Percentiles rank a stretch among this genome's conserved stretches.
These are phyloP conservation scores for Drosophila paranaensis DNA, from an alignment of 2,888 invertebrate genomes.

Conservation along the genomic window DNA sequence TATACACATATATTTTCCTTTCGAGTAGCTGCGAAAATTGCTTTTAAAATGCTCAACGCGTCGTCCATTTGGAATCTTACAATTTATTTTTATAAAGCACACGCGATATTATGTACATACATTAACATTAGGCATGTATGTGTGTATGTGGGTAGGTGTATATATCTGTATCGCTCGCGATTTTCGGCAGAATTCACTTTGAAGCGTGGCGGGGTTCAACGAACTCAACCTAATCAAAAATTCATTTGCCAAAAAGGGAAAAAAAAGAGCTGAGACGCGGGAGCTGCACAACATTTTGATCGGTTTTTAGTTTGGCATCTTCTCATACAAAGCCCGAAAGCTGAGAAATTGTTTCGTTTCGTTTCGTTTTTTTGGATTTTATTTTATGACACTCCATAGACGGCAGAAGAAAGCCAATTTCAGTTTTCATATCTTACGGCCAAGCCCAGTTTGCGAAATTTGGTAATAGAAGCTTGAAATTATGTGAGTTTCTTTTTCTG, in stretches of 20 bases:
- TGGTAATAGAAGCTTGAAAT: neutral
- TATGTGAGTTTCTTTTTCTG: slow-evolving; percentile 1
- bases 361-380: neutral
- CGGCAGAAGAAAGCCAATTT: slow-evolving; percentile 12
- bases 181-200: slow-evolving; percentile 36
- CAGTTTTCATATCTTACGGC: slow-evolving; percentile 13
- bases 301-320: slow-evolving; percentile 25
- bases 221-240: slow-evolving; percentile 47
- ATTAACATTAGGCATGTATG: slow-evolving; percentile 26
- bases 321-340: slow-evolving; percentile 4
- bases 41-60: slow-evolving; percentile 55
- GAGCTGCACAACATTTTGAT: slow-evolving; percentile 24
- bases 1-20: slow-evolving; percentile 38
- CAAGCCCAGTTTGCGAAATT: slow-evolving; percentile 19
- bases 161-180: slow-evolving; percentile 19
- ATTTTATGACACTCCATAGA: neutral
- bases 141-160: slow-evolving; percentile 21
- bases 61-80: slow-evolving; percentile 33
- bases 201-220: slow-evolving; percentile 34
- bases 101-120: slow-evolving; percentile 52
- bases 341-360: slow-evolving; percentile 6
- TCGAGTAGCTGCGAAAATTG: slow-evolving; percentile 48
- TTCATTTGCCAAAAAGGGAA: slow-evolving; percentile 24
- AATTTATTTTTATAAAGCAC: slow-evolving; percentile 61
- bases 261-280: slow-evolving; percentile 3